phyloP scores from a whole-genome alignment of 1,140 invertebrate genomes.

The Telenomus remus region DNA sequence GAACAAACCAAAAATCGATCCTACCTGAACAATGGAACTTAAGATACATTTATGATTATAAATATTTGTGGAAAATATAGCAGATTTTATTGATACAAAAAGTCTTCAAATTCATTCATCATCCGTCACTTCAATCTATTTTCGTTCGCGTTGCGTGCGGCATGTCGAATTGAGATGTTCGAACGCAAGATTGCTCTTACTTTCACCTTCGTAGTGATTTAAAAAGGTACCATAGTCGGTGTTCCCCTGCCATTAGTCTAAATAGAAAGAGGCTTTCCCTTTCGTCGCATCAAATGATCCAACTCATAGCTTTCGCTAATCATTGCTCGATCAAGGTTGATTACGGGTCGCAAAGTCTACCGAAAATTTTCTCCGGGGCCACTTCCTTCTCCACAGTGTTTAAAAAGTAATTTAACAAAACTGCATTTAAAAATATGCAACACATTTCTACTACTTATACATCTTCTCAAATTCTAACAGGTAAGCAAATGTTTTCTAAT shows the following conservation, averaged over 20 bases:
- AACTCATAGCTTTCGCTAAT: constrained; percentile 55
- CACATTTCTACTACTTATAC: no score
- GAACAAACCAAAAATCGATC: constrained; percentile 40
- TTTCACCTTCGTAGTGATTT: constrained; percentile 52
- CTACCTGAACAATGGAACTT: constrained; percentile 16
- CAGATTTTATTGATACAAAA: constrained; percentile 17
- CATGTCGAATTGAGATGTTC: no score
- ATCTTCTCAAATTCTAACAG: no score
- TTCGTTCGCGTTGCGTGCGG: no score
- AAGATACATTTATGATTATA: constrained; percentile 31
- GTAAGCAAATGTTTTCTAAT: no score
- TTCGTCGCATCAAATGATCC: constrained; percentile 41
- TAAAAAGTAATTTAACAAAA: no score
- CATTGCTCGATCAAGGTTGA: constrained; percentile 46
- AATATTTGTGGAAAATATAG: constrained; percentile 39
- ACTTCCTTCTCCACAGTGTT: constrained; percentile 2
- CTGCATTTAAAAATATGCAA: no score
- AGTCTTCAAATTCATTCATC: background rate
- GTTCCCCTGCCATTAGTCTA: constrained; percentile 59
- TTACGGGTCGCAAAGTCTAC: constrained; percentile 16
- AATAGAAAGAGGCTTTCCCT: constrained; percentile 60
- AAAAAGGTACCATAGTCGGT: constrained; percentile 52
- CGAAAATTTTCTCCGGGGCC: constrained; percentile 6
- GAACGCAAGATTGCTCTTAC: constrained; percentile 5
- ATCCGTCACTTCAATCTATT: no score